Percentiles rank a stretch among this genome's conserved stretches.
phyloP scores from a whole-genome alignment of 1,140 invertebrate species.

The Drosophila eugracilis region DNA sequence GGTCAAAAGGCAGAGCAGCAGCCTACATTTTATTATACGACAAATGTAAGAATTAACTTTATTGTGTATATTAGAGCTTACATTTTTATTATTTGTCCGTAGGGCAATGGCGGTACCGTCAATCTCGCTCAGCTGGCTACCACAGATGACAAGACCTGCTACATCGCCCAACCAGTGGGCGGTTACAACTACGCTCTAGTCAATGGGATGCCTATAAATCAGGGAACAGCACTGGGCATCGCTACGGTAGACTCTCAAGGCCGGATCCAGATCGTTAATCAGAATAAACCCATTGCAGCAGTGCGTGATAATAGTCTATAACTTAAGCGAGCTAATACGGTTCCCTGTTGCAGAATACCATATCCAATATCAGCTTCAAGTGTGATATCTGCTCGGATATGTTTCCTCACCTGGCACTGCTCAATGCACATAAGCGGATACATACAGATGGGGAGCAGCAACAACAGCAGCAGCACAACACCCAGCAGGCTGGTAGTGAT shows the following conservation, averaged over 20 bases:
- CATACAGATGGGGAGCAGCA: conserved; percentile 86
- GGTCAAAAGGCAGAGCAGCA: conserved; percentile 85
- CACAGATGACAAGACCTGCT: conserved; percentile 88
- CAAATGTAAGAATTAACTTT: conserved; percentile 86
- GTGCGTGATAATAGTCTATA: conserved; percentile 45
- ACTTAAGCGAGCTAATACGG: neutral
- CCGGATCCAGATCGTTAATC: conserved; percentile 83
- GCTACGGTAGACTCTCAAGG: conserved; percentile 83
- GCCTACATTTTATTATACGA: conserved; percentile 88
- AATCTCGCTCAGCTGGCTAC: conserved; percentile 87
- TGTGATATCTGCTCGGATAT: conserved; percentile 94
- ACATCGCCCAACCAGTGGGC: conserved; percentile 89
- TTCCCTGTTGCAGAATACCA: conserved; percentile 86
- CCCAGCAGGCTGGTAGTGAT: conserved; percentile 58
- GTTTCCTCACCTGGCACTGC: conserved; percentile 90
- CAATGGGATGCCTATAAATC: conserved; percentile 87
- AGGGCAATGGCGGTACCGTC: conserved; percentile 86
- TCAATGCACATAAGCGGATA: conserved; percentile 93
- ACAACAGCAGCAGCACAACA: conserved; percentile 69
- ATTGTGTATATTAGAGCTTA: neutral
- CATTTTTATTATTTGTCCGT: neutral
- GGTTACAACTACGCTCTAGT: conserved; percentile 88
- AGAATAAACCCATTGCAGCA: conserved; percentile 82
- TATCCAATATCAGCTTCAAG: conserved; percentile 92
- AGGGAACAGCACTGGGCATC: conserved; percentile 78